phyloP scores from a whole-genome alignment of 2,888 invertebrate genomes.

The Carpatolechia fugitivella region DNA sequence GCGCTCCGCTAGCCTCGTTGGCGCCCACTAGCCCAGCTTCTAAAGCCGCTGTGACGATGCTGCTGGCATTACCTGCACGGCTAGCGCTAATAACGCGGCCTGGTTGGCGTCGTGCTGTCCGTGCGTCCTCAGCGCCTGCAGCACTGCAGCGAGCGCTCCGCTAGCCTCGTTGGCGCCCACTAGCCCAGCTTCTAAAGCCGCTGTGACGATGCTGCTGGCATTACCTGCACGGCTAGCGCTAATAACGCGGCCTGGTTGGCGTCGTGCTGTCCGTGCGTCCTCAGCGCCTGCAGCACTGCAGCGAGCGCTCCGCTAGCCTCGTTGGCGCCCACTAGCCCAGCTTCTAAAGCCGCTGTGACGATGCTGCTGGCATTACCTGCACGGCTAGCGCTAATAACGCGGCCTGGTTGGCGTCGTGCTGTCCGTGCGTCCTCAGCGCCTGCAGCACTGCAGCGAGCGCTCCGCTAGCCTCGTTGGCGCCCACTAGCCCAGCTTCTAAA shows the following conservation, averaged over 20 bases:
- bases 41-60: no score
- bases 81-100: constrained; percentile 87
- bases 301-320: constrained; percentile 83
- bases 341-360: no score
- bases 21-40: constrained; percentile 79
- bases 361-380: constrained; percentile 81
- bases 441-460: constrained; percentile 88
- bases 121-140: constrained; percentile 89
- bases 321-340: constrained; percentile 71
- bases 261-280: constrained; percentile 94
- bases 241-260: constrained; percentile 90
- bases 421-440: constrained; percentile 91
- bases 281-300: constrained; percentile 88
- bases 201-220: no score
- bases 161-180: constrained; percentile 62
- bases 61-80: constrained; percentile 84
- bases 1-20: constrained; percentile 78
- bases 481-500: constrained; percentile 79
- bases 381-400: constrained; percentile 88
- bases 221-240: constrained; percentile 85
- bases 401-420: constrained; percentile 93
- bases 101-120: constrained; percentile 95
- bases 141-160: constrained; percentile 86
- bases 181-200: no score
- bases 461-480: constrained; percentile 63